Evolutionary conservation across 2,888 invertebrate genomes (phyloP), one percentile per base, ranked within the genome.

Genomic region (Agriopis aurantiaria): DNA sequence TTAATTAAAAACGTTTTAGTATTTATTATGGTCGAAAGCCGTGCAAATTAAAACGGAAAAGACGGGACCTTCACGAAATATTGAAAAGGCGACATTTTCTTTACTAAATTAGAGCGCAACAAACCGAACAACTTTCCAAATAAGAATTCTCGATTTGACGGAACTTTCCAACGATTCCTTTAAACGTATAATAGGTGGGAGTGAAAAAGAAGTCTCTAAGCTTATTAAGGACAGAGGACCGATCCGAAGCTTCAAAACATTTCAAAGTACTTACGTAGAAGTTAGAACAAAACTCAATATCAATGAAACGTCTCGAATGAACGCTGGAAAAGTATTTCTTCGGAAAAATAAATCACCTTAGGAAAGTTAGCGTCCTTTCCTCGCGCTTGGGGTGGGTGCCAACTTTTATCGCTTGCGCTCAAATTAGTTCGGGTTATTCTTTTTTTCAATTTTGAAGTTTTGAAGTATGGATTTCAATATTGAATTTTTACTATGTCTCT

Each of bases 381-480:
- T 76, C 81, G 85, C 85, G 55, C 79, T 86, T 87, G 83, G 89
- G 87, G 88, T 88, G 86, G 83, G 81, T 79, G 88, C 84, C 85
- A 90, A 91, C 81, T 91, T 91, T 92, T 90, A 88, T 89, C 88
- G 89, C 81, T 80, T 83, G 78, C 82, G 88, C 87, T 91, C 88
- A 91, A 92, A 92, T 91, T 89, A 92, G 91, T 90, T 91, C 83
- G 77, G 76, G 80, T 78, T 79, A 82, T 82, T 82, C 83, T 87
- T 85, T 85, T 88, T 88, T 88, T 87, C 83, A 86, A 86, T 87
- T 82, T 82, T 81, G 78, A 90, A 92, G 85, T 90, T 91, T 88
- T 88, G 87, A 91, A 89, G 90, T 89, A 91, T 91, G 88, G 91
- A 90, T 90, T 91, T 89, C 91, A 89, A 90, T 92, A 92, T 91